phyloP scores from a whole-genome alignment of 2,888 invertebrate genomes.

The Ochropacha duplaris region DNA sequence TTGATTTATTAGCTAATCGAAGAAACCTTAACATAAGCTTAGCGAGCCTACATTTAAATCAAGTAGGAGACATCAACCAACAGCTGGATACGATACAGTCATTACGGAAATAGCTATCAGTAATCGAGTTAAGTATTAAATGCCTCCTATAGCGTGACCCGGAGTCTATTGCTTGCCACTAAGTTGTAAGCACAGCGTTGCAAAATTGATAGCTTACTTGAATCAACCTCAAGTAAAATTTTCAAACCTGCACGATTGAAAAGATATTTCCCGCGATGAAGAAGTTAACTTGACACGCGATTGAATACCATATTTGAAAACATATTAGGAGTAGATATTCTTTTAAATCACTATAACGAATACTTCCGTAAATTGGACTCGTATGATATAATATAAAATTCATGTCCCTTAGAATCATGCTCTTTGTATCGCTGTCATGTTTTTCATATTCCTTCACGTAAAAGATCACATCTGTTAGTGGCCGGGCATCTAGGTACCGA shows the following conservation, averaged over 20 bases:
- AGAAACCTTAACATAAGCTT: slow-evolving; percentile 36
- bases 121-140: slow-evolving; percentile 54
- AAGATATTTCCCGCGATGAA: slow-evolving; percentile 37
- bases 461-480: slow-evolving; percentile 82
- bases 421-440: slow-evolving; percentile 66
- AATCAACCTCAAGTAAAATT: slow-evolving; percentile 44
- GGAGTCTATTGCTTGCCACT: slow-evolving; percentile 53
- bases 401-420: slow-evolving; percentile 64
- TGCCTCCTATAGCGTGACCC: slow-evolving; percentile 58
- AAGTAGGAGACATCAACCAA: slow-evolving; percentile 13
- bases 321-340: slow-evolving; percentile 41
- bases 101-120: slow-evolving; percentile 56
- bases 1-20: slow-evolving; percentile 73
- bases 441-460: slow-evolving; percentile 80
- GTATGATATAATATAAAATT: slow-evolving; percentile 65
- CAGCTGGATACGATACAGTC: slow-evolving; percentile 62
- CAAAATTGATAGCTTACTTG: slow-evolving; percentile 56
- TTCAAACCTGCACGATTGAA: slow-evolving; percentile 47
- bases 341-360: slow-evolving; percentile 38
- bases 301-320: slow-evolving; percentile 44
- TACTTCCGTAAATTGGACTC: slow-evolving; percentile 55
- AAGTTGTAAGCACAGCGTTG: slow-evolving; percentile 41
- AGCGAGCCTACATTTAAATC: slow-evolving; percentile 50
- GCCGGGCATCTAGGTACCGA: slow-evolving; percentile 75
- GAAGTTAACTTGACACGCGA: slow-evolving; percentile 55